These are phyloP conservation scores for Menura novaehollandiae DNA, from an alignment of 2,113 vertebrate species.

Conservation along the genomic window DNA sequence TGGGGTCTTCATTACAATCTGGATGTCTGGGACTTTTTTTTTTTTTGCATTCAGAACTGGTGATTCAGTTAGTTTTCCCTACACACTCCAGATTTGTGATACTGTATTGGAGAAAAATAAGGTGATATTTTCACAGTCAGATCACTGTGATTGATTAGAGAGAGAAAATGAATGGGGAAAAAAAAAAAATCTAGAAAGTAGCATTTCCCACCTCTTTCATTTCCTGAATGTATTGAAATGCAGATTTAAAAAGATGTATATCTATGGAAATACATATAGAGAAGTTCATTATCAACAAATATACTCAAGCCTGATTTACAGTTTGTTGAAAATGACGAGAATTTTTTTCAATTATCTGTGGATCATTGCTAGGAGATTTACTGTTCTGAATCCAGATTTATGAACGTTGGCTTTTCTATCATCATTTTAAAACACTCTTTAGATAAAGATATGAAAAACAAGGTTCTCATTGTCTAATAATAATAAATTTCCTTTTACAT, in stretches of 20 bases:
- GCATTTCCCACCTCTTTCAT: not conserved
- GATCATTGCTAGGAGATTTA: not conserved
- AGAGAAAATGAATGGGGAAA: not conserved
- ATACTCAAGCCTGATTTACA: not conserved
- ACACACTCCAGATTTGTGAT: not conserved
- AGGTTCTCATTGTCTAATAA: accelerated
- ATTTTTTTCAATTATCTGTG: not conserved
- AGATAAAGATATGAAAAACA: not conserved
- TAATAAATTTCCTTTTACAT: not conserved
- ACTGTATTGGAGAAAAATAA: not conserved
- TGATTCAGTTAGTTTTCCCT: not conserved
- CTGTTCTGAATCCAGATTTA: not conserved
- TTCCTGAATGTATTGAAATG: not conserved
- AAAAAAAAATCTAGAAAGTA: not conserved
- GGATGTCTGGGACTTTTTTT: not conserved
- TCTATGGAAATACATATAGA: not conserved
- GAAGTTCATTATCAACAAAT: not conserved
- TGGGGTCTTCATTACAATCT: not conserved
- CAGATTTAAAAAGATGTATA: not conserved
- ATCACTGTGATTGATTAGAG: not conserved
- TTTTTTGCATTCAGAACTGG: not conserved
- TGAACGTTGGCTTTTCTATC: not conserved
- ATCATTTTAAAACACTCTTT: not conserved
- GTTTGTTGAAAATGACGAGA: not conserved
- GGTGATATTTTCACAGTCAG: not conserved